Percentiles rank a stretch among this genome's conserved stretches.
These are phyloP conservation scores for Daboia siamensis DNA, from an alignment of 2,113 vertebrate genomes.

Conservation along the genomic window DNA sequence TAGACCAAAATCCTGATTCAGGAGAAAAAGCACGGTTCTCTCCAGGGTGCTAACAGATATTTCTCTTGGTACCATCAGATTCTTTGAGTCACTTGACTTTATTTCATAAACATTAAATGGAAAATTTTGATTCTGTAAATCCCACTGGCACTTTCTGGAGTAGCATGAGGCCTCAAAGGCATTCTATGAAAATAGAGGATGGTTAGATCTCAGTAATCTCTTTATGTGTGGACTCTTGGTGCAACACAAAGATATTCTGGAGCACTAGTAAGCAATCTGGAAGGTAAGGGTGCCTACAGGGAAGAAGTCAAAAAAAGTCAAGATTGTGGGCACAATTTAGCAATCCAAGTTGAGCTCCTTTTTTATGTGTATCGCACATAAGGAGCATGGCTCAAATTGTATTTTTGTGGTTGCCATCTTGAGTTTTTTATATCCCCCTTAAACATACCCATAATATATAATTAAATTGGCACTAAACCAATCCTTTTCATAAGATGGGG, in stretches of 20 bases:
- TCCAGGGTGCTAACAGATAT: not conserved
- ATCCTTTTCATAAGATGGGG: not conserved
- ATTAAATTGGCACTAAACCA: not conserved
- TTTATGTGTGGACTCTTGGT: not conserved
- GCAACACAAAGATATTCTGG: not conserved
- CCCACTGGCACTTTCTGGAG: not conserved
- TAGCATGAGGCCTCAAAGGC: not conserved
- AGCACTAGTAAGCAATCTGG: not conserved
- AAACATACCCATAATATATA: not conserved
- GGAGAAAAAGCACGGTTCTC: not conserved
- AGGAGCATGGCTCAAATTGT: not conserved
- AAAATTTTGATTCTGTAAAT: not conserved
- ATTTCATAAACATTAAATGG: not conserved
- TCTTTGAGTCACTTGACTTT: not conserved
- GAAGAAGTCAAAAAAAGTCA: not conserved
- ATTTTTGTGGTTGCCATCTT: not conserved
- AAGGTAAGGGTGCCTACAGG: not conserved
- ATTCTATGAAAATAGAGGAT: not conserved
- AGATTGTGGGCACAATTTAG: not conserved
- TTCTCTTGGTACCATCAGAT: not conserved
- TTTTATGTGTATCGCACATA: not conserved
- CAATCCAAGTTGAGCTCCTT: not conserved
- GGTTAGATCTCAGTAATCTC: not conserved
- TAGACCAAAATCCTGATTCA: not conserved
- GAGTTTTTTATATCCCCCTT: not conserved